Evolutionary conservation across 2,888 invertebrate species (phyloP).

Genomic region (Leptinotarsa peninsularis): DNA sequence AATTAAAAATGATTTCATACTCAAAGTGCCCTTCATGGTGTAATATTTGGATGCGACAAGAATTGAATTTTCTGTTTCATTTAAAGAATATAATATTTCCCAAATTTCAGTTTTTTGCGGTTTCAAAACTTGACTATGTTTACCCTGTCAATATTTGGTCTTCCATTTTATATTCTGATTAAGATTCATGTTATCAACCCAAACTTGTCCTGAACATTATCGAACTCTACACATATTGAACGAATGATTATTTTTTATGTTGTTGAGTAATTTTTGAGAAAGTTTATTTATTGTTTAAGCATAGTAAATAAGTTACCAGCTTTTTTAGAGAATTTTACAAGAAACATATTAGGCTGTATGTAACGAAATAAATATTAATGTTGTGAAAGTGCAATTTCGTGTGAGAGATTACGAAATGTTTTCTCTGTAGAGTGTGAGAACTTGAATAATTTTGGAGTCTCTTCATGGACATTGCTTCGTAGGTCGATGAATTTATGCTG

Average conservation of each 20-base stretch:
- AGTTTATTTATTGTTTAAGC: slow-evolving; percentile 47
- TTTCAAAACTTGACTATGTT: too few relatives aligned
- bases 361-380: slow-evolving; percentile 41
- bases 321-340: slow-evolving; percentile 56
- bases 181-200: too few relatives aligned
- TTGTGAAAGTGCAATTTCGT: slow-evolving; percentile 48
- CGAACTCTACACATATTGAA: not conserved
- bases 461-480: not conserved
- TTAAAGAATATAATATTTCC: not conserved
- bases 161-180: not conserved
- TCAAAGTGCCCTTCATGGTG: not conserved
- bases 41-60: not conserved
- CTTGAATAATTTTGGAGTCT: not conserved
- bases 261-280: slow-evolving; percentile 41
- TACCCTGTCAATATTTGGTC: not conserved
- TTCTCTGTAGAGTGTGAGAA: not conserved
- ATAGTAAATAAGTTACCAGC: slow-evolving; percentile 54
- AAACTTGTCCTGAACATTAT: not conserved
- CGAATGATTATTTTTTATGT: slow-evolving; percentile 32
- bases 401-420: slow-evolving; percentile 16
- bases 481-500: not conserved
- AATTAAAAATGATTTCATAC: too few relatives aligned
- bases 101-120: too few relatives aligned
- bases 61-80: not conserved
- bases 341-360: slow-evolving; percentile 43